These are phyloP conservation scores for Plestiodon gilberti DNA, from an alignment of 2,113 vertebrate species.

Conservation along the genomic window DNA sequence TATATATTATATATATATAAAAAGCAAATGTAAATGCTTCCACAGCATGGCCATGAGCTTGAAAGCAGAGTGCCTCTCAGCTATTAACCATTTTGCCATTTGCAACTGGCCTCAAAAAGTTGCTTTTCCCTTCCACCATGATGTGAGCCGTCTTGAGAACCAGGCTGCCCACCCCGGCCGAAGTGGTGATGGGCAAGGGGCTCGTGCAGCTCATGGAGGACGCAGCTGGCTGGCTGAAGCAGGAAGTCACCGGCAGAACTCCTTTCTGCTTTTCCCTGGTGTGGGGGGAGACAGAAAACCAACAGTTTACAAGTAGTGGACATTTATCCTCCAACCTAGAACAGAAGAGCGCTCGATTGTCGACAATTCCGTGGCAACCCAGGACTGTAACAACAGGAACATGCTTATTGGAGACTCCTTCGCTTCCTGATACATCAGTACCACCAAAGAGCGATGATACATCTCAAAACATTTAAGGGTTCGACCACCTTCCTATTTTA, in stretches of 20 bases:
- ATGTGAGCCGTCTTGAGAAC: slow-evolving; percentile 85
- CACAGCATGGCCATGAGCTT: slow-evolving; percentile 79
- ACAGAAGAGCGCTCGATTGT: too few species aligned
- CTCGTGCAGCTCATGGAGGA: slow-evolving; percentile 79
- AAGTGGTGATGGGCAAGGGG: slow-evolving; percentile 77
- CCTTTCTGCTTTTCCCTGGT: slow-evolving; percentile 82
- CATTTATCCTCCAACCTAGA: too few species aligned
- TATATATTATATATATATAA: slow-evolving; percentile 86
- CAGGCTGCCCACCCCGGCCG: slow-evolving; percentile 81
- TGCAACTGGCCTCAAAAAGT: slow-evolving; percentile 80
- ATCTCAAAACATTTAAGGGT: too few species aligned
- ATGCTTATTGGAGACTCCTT: too few species aligned
- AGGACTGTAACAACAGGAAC: too few species aligned
- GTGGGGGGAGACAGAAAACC: slow-evolving; percentile 51
- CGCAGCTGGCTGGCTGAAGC: slow-evolving; percentile 87
- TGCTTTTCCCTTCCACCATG: slow-evolving; percentile 80
- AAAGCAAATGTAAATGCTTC: slow-evolving; percentile 85
- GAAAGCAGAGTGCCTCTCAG: slow-evolving; percentile 83
- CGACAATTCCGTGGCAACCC: too few species aligned
- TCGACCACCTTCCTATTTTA: too few species aligned
- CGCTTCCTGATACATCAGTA: too few species aligned
- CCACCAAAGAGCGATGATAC: too few species aligned
- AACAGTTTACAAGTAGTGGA: slow-evolving; percentile 58
- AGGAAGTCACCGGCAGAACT: slow-evolving; percentile 79
- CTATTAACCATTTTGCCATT: slow-evolving; percentile 91